Evolutionary conservation across 1,140 invertebrate species (phyloP).

Genomic region (Habropoda laboriosa): DNA sequence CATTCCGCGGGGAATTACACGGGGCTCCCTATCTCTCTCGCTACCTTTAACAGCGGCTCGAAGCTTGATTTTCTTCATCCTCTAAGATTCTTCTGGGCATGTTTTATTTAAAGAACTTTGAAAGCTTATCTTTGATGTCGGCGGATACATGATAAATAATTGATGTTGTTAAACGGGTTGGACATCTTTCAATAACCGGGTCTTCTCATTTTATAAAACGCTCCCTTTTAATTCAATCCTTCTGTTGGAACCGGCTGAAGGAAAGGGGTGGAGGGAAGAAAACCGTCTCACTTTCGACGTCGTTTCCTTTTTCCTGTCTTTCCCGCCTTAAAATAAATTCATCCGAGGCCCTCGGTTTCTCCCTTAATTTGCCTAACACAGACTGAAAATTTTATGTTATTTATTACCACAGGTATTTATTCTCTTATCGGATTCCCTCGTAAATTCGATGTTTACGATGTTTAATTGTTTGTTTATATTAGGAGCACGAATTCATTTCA

Average conservation of each 20-base stretch:
- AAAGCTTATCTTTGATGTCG: conserved; percentile 44
- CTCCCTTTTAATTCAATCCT: conserved; percentile 8
- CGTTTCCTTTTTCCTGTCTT: background rate
- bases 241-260: background rate
- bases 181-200: conserved; percentile 24
- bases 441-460: too few species aligned
- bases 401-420: too few species aligned
- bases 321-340: conserved; percentile 14
- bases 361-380: background rate
- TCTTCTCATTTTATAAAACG: background rate
- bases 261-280: too few species aligned
- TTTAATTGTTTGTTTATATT: too few species aligned
- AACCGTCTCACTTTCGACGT: background rate
- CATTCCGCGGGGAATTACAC: conserved; percentile 56
- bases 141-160: conserved; percentile 32
- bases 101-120: conserved; percentile 42
- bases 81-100: conserved; percentile 32
- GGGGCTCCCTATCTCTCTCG: conserved; percentile 36
- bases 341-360: background rate
- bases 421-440: too few species aligned
- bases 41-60: conserved; percentile 41
- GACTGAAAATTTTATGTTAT: background rate
- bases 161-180: conserved; percentile 21
- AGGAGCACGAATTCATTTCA: too few species aligned
- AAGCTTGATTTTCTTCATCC: conserved; percentile 52